Base-by-base conservation (phyloP, 2,888 invertebrate species). In the Omphaloscelis lunosa region DNA sequence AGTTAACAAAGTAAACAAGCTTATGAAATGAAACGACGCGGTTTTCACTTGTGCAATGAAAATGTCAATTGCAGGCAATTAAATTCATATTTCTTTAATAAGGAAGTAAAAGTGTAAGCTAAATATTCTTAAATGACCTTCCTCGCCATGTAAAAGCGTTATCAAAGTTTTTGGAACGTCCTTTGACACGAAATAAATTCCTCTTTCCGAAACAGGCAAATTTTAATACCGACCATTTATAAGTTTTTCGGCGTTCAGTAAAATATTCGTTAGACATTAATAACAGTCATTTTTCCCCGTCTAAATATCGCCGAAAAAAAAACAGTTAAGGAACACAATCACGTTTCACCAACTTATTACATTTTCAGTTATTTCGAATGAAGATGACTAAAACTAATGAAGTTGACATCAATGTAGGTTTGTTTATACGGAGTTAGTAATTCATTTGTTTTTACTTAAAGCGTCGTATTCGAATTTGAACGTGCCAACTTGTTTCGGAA, bases 401-500 rank as follows among this genome's bases (percentile, higher is more conserved):
- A 87, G 76, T 68, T 80, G 77, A 76, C 79, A 80, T 61, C 39
- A 29, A 56, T 67, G 59, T 67, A 72, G 12, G 67, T 83, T 80
- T 83, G 51, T 77, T 82, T 77, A 74, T 70, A 76, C 80, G 72
- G 69, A 80, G 71, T 88, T 78, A 75, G 82, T 86, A 72, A 86
- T 86, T 86, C 80, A 79, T 86, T 85, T 88, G 79, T 85, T 88
- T 89, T 90, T 90, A 88, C 89, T 86, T 84, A 84, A 70, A 85
- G 75, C 85, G 74, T 87, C 84, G 87, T 88, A 87, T 90, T 91
- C 90, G 91, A 93, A 93, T 91, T 93, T 90, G 92, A 90, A 91
- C 92, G 92, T 92, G 94, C 93, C 92, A 94, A 93, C 91, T 93
- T 93, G 91, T 90, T 89, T 90, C 89, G 87, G 80, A 91, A 94